These are phyloP conservation scores for Flexamia atlantica DNA, from an alignment of 2,888 invertebrate species.

Conservation along the genomic window DNA sequence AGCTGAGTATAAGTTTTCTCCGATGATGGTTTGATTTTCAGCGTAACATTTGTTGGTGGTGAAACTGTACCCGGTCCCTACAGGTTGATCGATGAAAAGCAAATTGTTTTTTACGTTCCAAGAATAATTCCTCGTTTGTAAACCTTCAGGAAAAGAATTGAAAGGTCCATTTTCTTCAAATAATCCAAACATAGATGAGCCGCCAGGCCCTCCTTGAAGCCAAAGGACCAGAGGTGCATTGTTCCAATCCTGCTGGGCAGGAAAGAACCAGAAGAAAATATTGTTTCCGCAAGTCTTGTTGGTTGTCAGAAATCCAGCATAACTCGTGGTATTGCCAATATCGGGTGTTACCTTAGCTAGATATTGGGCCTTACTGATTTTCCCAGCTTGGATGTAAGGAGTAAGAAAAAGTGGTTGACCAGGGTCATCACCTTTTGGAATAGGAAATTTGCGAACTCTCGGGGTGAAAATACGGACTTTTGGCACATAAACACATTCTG, in stretches of 20 bases:
- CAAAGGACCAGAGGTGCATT: conserved; percentile 77
- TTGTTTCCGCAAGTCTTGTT: conserved; percentile 75
- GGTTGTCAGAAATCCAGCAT: conserved; percentile 81
- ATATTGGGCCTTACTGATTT: conserved; percentile 74
- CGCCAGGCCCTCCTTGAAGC: conserved; percentile 80
- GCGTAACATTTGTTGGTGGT: conserved; percentile 77
- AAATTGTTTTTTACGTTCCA: conserved; percentile 80
- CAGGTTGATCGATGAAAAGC: conserved; percentile 83
- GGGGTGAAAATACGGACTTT: conserved; percentile 32
- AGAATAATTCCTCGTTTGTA: conserved; percentile 75
- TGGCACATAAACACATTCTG: conserved; percentile 24
- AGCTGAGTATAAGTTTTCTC: conserved; percentile 84
- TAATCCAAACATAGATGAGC: conserved; percentile 77
- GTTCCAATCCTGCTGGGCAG: conserved; percentile 72
- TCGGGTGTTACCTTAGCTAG: conserved; percentile 65
- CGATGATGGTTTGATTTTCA: conserved; percentile 75
- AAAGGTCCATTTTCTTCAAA: conserved; percentile 80
- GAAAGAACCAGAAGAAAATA: conserved; percentile 77
- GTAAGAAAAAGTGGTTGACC: conserved; percentile 79
- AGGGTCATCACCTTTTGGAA: conserved; percentile 65
- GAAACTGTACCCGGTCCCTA: conserved; percentile 82
- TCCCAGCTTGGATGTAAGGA: conserved; percentile 78
- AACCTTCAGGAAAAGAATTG: conserved; percentile 38
- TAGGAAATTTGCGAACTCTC: conserved; percentile 40
- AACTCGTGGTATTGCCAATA: conserved; percentile 75